phyloP scores from a whole-genome alignment of 2,113 vertebrate genomes.

The Rhinichthys klamathensis region DNA sequence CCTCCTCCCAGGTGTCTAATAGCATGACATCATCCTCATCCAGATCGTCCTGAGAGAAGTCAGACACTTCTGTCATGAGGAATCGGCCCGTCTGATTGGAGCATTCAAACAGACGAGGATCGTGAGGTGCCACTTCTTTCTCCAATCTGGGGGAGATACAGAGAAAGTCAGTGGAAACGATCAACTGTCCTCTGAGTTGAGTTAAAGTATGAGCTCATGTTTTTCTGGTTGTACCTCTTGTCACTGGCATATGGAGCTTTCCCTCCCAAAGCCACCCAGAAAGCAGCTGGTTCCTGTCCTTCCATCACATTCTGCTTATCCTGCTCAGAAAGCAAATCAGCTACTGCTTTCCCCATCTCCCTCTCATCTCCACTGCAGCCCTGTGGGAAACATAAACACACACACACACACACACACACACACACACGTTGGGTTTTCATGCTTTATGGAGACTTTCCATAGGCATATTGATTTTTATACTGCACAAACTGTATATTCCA shows the following conservation, averaged over 20 bases:
- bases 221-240: constrained; percentile 76
- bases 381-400: constrained; percentile 63
- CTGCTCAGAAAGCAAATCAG: constrained; percentile 79
- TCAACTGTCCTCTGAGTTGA: neutral
- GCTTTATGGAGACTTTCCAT: too few relatives aligned
- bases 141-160: constrained; percentile 74
- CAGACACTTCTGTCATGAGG: constrained; percentile 83
- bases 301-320: constrained; percentile 88
- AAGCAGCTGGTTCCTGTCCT: constrained; percentile 87
- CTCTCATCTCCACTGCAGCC: constrained; percentile 90
- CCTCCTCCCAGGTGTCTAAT: constrained; percentile 93
- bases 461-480: too few relatives aligned
- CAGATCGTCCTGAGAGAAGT: constrained; percentile 86
- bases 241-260: constrained; percentile 85
- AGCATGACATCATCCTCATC: constrained; percentile 93
- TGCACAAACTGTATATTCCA: too few relatives aligned
- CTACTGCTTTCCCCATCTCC: constrained; percentile 84
- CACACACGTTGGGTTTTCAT: neutral
- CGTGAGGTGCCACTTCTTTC: constrained; percentile 70
- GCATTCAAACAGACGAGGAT: constrained; percentile 88
- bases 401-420: constrained; percentile 41
- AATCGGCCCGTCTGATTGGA: constrained; percentile 89
- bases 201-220: neutral
- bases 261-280: constrained; percentile 89
- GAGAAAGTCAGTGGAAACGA: neutral